These are phyloP conservation scores for Myrmecobius fasciatus DNA, from an alignment of 2,113 vertebrate species.

Conservation along the genomic window DNA sequence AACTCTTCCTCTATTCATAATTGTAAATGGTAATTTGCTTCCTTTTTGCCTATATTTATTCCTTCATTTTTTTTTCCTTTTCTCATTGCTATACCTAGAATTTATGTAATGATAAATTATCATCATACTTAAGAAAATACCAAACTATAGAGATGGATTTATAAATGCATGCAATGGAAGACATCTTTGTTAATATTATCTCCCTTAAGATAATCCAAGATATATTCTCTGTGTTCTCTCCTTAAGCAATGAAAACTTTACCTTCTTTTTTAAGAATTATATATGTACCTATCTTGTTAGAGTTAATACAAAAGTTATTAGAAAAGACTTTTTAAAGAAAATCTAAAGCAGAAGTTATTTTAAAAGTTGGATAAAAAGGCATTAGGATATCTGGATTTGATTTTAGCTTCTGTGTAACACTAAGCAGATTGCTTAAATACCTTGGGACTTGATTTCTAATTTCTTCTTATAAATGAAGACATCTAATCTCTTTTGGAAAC, in stretches of 20 bases:
- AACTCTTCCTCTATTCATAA: background rate
- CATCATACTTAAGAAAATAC: background rate
- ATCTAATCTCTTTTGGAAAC: conserved; percentile 21
- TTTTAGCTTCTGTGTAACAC: conserved; percentile 25
- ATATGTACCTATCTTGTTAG: background rate
- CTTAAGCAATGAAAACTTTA: background rate
- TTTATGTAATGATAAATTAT: background rate
- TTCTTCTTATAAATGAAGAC: conserved; percentile 18
- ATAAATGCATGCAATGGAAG: background rate
- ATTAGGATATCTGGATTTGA: background rate
- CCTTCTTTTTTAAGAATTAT: conserved; percentile 19
- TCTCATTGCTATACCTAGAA: background rate
- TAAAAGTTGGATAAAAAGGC: background rate
- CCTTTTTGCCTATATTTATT: background rate
- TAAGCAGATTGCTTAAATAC: background rate
- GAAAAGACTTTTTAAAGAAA: background rate
- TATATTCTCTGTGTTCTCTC: conserved; percentile 14
- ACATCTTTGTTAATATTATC: background rate
- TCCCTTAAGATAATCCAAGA: background rate
- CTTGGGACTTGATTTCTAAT: conserved; percentile 13
- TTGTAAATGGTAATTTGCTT: background rate
- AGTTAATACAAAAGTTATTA: background rate
- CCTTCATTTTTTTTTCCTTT: background rate
- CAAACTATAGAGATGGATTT: background rate
- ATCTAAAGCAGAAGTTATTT: background rate